Base-by-base conservation (phyloP, 2,113 vertebrate genomes). In the Cochlearius cochlearius region DNA sequence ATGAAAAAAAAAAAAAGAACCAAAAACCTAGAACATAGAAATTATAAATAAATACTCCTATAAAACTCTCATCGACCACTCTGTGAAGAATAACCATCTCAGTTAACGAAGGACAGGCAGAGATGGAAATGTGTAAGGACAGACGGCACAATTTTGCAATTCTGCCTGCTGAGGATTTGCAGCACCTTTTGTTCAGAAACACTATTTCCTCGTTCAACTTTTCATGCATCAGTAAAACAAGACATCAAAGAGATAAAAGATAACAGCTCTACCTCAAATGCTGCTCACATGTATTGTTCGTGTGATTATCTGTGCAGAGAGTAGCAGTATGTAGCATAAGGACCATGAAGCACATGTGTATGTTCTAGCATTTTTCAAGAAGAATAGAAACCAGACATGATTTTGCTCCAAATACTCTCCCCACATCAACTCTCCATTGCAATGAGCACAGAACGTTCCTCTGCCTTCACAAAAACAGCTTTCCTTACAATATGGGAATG, bases 221-320 rank as follows among this genome's bases (percentile, higher is more conserved):
- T 59, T 83, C 71, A 55, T 52, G 71, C 58, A 86, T 79, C 55
- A 72, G 74, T 90, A 94, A 95, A 94, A 80, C 34, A 90, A 92
- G 69, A 94, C 66, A 92, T 96, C 80, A 97, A 96, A 95, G 94
- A 94, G 83, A 89, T 39, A 91, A 92, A 88, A 94, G 79, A 83
- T 79, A 96, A 69, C 60, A 68, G 83, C 83, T 85, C 71, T 78
- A 92, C 80, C 62, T 96, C 91, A 94, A 97, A 94, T 63, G 87
- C 66, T 85, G 69, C 55, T 94, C 94, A 96, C 43, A n/a, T 88
- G 80, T 66, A 95, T 36, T 43, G 50, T 53, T 76, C 1, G 0
- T 63, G 52, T 19, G 27, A 69, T 76, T 52, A 25, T 85, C 76
- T 75, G 67, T 50, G 68, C 43, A 77, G 52, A 74, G 74, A 69